These are phyloP conservation scores for Strix aluco DNA, from an alignment of 2,113 vertebrate genomes.

Conservation along the genomic window DNA sequence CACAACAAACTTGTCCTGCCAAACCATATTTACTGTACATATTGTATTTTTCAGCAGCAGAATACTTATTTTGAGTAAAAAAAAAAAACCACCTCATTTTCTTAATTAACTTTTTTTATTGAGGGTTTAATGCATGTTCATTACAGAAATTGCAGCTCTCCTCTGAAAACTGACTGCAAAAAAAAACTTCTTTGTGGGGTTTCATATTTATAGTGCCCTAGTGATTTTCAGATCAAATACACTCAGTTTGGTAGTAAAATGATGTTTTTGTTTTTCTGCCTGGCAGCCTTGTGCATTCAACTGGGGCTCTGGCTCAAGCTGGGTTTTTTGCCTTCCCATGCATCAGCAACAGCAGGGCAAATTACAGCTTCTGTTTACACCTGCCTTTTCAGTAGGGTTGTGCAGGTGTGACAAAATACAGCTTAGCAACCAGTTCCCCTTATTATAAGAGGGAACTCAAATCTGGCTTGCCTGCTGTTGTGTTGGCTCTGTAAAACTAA, in stretches of 20 bases:
- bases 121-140: conserved; percentile 38
- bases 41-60: conserved; percentile 2
- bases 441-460: neutral
- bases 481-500: neutral
- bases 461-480: neutral
- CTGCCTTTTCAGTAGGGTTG: conserved; percentile 1
- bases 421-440: neutral
- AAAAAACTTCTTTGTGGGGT: neutral
- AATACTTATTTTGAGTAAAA: neutral
- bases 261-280: conserved; percentile 2
- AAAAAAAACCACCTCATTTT: neutral
- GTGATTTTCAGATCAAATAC: conserved; percentile 46
- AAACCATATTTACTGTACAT: neutral
- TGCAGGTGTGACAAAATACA: conserved; percentile 47
- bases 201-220: conserved; percentile 9
- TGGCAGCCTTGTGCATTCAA: conserved; percentile 7
- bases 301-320: conserved; percentile 4
- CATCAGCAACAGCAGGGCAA: conserved; percentile 47
- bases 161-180: conserved; percentile 16
- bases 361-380: conserved; percentile 42
- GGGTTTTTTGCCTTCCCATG: neutral
- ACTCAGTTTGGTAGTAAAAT: neutral
- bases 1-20: neutral
- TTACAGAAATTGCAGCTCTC: conserved; percentile 35
- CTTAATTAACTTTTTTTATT: conserved; percentile 63